These are phyloP conservation scores for Trileptium ribeirensis DNA, from an alignment of 2,888 invertebrate genomes.

Conservation along the genomic window DNA sequence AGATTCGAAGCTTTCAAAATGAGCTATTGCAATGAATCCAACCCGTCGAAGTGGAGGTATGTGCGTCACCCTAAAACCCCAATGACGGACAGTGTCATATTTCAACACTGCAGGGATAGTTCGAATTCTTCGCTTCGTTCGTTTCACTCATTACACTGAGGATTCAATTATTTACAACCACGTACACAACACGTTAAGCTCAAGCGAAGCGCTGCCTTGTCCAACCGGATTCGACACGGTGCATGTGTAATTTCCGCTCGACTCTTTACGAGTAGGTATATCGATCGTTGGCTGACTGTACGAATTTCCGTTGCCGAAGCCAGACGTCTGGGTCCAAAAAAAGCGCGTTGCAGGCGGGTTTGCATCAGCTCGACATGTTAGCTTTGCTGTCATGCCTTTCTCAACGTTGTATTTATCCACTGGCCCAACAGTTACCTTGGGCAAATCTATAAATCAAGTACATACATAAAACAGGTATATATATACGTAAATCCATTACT, in stretches of 20 bases:
- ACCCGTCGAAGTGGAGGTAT: no score
- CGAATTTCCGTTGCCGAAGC: slow-evolving; percentile 40
- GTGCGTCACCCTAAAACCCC: no score
- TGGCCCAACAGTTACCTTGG: slow-evolving; percentile 80
- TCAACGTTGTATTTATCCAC: slow-evolving; percentile 64
- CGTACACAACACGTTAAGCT: slow-evolving; percentile 37
- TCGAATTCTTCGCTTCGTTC: no score
- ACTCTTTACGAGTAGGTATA: slow-evolving; percentile 37
- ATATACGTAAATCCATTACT: not conserved
- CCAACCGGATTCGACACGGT: slow-evolving; percentile 75
- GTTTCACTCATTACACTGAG: no score
- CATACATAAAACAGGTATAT: not conserved
- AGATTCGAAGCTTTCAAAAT: no score
- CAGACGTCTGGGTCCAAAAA: slow-evolving; percentile 58
- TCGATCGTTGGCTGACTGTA: slow-evolving; percentile 39
- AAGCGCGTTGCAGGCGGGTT: slow-evolving; percentile 64
- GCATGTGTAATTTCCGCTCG: slow-evolving; percentile 74
- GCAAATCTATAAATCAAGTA: slow-evolving; percentile 66
- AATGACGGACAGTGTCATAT: no score
- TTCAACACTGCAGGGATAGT: no score
- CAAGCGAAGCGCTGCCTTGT: slow-evolving; percentile 51
- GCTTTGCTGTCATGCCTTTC: slow-evolving; percentile 71
- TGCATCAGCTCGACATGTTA: slow-evolving; percentile 82
- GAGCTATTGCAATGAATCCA: no score
- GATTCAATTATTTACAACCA: not conserved